These are phyloP conservation scores for Podocnemis expansa DNA, from an alignment of 2,113 vertebrate genomes.

Conservation along the genomic window DNA sequence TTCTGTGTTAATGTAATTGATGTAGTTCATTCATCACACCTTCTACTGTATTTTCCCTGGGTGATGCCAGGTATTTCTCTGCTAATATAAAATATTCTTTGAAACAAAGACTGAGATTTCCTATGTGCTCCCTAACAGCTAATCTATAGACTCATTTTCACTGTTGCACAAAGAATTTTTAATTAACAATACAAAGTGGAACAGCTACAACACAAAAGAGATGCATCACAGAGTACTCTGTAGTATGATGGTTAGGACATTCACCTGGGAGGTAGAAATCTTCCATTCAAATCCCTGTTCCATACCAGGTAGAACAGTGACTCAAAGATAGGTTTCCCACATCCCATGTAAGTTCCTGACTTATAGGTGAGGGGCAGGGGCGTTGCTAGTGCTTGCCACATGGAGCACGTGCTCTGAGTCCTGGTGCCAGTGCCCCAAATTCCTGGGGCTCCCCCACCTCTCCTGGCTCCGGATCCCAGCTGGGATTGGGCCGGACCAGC, in stretches of 20 bases:
- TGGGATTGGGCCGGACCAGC: too few species aligned
- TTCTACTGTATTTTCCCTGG: too few species aligned
- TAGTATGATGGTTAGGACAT: neutral
- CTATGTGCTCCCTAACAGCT: neutral
- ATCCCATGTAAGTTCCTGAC: neutral
- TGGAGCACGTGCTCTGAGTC: too few species aligned
- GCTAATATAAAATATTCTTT: neutral
- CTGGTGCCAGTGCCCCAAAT: too few species aligned
- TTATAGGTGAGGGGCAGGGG: too few species aligned
- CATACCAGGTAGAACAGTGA: neutral
- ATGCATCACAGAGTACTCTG: neutral
- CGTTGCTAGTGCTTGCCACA: too few species aligned
- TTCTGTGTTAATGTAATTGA: too few species aligned
- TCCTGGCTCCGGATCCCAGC: too few species aligned
- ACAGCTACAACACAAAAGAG: neutral
- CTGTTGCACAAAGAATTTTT: neutral
- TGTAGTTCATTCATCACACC: too few species aligned
- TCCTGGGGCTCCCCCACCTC: too few species aligned
- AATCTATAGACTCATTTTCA: neutral
- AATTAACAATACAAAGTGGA: neutral
- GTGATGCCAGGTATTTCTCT: too few species aligned
- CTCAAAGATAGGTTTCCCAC: neutral
- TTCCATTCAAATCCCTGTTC: neutral
- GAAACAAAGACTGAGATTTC: neutral
- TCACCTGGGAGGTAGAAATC: neutral